Conservation (phyloP, 2,888 invertebrate genomes). For the Oegoconia quadripuncta region DNA sequence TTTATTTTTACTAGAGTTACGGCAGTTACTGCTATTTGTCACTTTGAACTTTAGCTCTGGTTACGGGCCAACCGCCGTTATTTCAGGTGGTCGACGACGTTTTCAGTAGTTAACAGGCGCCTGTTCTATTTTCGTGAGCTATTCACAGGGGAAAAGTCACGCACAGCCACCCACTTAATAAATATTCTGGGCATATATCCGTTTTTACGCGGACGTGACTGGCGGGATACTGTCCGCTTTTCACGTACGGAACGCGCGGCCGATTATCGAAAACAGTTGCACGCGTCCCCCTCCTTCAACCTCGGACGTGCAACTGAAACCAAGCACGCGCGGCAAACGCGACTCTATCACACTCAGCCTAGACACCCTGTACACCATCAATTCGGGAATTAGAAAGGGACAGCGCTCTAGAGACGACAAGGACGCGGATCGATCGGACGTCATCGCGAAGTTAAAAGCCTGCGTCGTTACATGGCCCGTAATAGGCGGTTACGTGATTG, state of each 20-base stretch:
- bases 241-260: constrained; percentile 78
- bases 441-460: constrained; percentile 75
- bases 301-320: constrained; percentile 76
- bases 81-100: constrained; percentile 37
- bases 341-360: constrained; percentile 72
- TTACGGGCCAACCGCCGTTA: constrained; percentile 18
- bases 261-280: constrained; percentile 79
- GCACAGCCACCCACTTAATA: constrained; percentile 79
- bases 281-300: constrained; percentile 75
- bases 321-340: constrained; percentile 74
- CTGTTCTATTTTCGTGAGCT: constrained; percentile 67
- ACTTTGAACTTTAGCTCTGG: too few relatives aligned
- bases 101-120: constrained; percentile 67
- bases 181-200: constrained; percentile 82
- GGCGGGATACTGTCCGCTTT: constrained; percentile 74
- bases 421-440: constrained; percentile 62
- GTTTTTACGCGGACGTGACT: constrained; percentile 79
- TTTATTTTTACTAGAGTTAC: too few relatives aligned
- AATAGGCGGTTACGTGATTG: constrained; percentile 79
- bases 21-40: too few relatives aligned
- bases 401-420: constrained; percentile 41
- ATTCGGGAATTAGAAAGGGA: constrained; percentile 58
- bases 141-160: constrained; percentile 77
- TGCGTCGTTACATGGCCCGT: constrained; percentile 77
- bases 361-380: constrained; percentile 47